phyloP scores from a whole-genome alignment of 1,140 invertebrate genomes.

The Zaprionus ornatus region DNA sequence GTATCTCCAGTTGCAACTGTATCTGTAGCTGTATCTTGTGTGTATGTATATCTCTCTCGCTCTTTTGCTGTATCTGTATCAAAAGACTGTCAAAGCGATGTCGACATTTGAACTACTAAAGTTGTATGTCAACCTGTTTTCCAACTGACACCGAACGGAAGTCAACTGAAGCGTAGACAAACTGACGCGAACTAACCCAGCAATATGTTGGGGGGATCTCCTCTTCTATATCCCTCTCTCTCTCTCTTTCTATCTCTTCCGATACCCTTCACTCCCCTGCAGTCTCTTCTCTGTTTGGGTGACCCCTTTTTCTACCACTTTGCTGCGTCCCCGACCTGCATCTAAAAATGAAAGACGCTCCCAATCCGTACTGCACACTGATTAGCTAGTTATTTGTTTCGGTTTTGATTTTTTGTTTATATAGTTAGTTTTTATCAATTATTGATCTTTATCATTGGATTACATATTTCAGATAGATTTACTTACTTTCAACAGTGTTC shows the following conservation, averaged over 20 bases:
- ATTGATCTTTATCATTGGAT: not conserved
- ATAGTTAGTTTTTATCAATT: too few species aligned
- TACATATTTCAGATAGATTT: not conserved
- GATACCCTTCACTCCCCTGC: not conserved
- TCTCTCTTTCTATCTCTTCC: not conserved
- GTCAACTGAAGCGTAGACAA: constrained; percentile 35
- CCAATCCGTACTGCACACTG: constrained; percentile 10
- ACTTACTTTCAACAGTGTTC: not conserved
- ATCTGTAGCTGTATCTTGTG: constrained; percentile 1
- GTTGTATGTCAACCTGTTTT: constrained; percentile 71
- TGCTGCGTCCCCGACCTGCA: constrained; percentile 6
- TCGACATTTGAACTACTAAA: constrained; percentile 66
- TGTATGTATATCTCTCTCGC: not conserved
- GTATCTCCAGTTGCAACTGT: constrained; percentile 8
- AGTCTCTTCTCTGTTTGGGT: not conserved
- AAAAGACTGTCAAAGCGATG: constrained; percentile 8
- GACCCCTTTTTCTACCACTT: constrained; percentile 2
- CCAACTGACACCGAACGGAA: constrained; percentile 51
- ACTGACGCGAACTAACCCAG: not conserved
- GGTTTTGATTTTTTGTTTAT: not conserved
- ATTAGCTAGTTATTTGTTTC: not conserved
- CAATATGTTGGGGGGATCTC: not conserved
- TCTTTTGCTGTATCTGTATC: constrained; percentile 2
- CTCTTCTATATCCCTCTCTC: not conserved
- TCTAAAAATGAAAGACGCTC: constrained; percentile 48